A percentile compares a stretch with the other conserved stretches of the same genome.
Evolutionary conservation across 2,797 vertebrate species (phyloP).

Genomic region (Lacerta bilineata): DNA sequence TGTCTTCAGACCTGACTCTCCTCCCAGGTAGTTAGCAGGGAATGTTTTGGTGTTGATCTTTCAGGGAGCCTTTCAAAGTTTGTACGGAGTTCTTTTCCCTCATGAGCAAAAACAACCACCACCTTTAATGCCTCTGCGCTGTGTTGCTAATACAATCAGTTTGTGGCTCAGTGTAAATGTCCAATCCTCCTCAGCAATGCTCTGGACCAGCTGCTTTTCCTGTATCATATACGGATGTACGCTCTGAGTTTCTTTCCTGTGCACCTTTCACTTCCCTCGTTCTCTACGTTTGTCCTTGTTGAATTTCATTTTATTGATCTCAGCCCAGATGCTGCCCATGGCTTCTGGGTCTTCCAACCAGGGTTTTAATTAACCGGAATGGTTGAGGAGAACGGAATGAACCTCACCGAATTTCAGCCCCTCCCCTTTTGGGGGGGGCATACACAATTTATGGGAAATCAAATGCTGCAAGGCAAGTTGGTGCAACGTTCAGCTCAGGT

Average conservation of each 20-base stretch:
- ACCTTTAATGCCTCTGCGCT: neutral
- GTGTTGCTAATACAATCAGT: neutral
- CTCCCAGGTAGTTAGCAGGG: neutral
- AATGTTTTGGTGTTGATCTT: neutral
- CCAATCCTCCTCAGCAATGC: neutral
- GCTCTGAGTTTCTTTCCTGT: neutral
- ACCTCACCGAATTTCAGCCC: neutral
- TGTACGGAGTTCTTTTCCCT: neutral
- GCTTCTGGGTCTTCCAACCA: conserved; percentile 6
- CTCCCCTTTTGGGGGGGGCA: conserved; percentile 17
- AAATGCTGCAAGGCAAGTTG: conserved; percentile 14
- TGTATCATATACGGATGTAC: neutral
- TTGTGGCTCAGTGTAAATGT: conserved; percentile 6
- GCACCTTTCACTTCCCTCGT: conserved; percentile 2
- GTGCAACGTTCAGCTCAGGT: conserved; percentile 12
- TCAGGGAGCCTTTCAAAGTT: neutral
- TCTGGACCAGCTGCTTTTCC: conserved; percentile 15
- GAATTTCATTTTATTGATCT: conserved; percentile 29
- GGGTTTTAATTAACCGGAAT: conserved; percentile 29
- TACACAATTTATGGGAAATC: conserved; percentile 32
- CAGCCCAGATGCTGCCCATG: conserved; percentile 21
- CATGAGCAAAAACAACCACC: neutral
- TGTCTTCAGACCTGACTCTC: neutral
- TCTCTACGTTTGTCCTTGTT: conserved; percentile 28
- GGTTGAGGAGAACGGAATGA: conserved; percentile 24